Conservation (phyloP, 1,140 invertebrate species). For the Dinothrombium tinctorium region DNA sequence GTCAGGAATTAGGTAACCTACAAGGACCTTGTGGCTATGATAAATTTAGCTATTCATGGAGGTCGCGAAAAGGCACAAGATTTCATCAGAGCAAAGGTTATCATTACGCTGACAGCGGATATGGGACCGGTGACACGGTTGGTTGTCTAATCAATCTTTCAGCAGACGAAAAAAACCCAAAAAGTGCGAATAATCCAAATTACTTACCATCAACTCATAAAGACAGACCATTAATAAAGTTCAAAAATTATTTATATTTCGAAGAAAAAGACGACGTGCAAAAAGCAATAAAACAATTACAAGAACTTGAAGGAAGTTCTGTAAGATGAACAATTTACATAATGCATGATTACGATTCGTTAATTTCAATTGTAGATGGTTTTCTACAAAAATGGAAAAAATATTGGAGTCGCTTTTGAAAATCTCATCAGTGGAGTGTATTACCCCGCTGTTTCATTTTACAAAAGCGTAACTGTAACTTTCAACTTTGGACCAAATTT, state of each 20-base stretch:
- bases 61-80: slow-evolving; percentile 61
- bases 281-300: slow-evolving; percentile 55
- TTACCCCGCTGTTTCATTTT: slow-evolving; percentile 75
- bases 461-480: slow-evolving; percentile 52
- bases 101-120: slow-evolving; percentile 46
- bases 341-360: too few relatives aligned
- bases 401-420: slow-evolving; percentile 43
- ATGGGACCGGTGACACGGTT: slow-evolving; percentile 73
- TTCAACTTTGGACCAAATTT: slow-evolving; percentile 92
- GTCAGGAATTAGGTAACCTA: slow-evolving; percentile 50
- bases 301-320: slow-evolving; percentile 43
- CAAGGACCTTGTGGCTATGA: slow-evolving; percentile 71
- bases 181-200: slow-evolving; percentile 15
- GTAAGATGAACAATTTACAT: too few relatives aligned
- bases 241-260: slow-evolving; percentile 92
- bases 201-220: slow-evolving; percentile 67
- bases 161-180: neutral
- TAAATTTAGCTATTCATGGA: slow-evolving; percentile 95
- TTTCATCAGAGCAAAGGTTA: slow-evolving; percentile 89
- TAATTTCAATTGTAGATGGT: too few relatives aligned
- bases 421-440: slow-evolving; percentile 77
- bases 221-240: slow-evolving; percentile 85
- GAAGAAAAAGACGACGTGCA: slow-evolving; percentile 87
- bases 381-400: slow-evolving; percentile 77
- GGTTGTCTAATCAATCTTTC: slow-evolving; percentile 71